Evolutionary conservation across 1,140 invertebrate species (phyloP).

Genomic region (Bombus soroeensis): DNA sequence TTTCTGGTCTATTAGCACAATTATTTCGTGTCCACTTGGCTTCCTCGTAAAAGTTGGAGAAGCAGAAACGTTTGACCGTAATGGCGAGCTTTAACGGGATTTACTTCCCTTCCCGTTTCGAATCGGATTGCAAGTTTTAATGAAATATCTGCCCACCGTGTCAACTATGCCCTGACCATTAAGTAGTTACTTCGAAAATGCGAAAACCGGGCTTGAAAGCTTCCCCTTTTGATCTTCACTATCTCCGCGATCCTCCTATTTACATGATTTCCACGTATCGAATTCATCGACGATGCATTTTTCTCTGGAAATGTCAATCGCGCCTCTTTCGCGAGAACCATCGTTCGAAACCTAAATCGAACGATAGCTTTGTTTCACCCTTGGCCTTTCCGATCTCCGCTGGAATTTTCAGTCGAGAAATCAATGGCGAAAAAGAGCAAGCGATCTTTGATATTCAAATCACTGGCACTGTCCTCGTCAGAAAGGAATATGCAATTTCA

Average conservation of each 20-base stretch:
- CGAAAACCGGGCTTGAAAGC: too few species aligned
- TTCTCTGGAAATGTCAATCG: background rate
- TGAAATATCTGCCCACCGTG: slow-evolving; percentile 35
- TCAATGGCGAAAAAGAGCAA: slow-evolving; percentile 12
- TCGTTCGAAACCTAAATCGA: slow-evolving; percentile 3
- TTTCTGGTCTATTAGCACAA: background rate
- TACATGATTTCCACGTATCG: background rate
- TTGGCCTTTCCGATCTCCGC: background rate
- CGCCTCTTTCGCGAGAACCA: background rate
- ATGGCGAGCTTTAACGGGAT: background rate
- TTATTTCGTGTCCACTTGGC: background rate
- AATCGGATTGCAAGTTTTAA: slow-evolving; percentile 46
- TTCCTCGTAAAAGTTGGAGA: background rate
- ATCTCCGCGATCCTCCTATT: background rate
- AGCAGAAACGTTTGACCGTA: slow-evolving; percentile 3
- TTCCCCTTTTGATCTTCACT: background rate
- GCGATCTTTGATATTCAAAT: slow-evolving; percentile 41
- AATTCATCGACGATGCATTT: background rate
- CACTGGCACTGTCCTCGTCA: slow-evolving; percentile 13
- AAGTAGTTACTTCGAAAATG: slow-evolving; percentile 24
- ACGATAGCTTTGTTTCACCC: slow-evolving; percentile 4
- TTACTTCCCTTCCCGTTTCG: slow-evolving; percentile 27
- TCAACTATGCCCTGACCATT: background rate
- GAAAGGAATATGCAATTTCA: slow-evolving; percentile 26
- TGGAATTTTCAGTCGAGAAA: background rate